These are phyloP conservation scores for Onchidella celtica DNA, from an alignment of 2,888 invertebrate species.

Conservation along the genomic window DNA sequence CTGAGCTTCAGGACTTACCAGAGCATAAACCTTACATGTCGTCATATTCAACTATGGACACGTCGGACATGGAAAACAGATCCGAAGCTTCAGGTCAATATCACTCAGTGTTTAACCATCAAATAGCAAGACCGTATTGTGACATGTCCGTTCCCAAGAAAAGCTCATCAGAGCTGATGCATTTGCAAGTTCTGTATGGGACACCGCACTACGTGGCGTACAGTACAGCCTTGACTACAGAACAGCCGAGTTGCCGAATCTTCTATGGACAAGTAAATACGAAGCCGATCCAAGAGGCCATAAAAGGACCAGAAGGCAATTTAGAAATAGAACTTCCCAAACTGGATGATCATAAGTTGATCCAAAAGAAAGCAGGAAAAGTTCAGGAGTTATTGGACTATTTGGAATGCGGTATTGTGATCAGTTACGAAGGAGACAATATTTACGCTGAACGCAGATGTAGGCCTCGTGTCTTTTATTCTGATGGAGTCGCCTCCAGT, in stretches of 20 bases:
- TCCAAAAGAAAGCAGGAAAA: background rate
- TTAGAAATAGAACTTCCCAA: constrained; percentile 16
- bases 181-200: constrained; percentile 19
- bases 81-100: no score
- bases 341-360: background rate
- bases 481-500: constrained; percentile 8
- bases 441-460: constrained; percentile 11
- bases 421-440: constrained; percentile 5
- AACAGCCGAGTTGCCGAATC: constrained; percentile 58
- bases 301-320: background rate
- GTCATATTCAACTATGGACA: no score
- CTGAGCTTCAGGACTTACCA: no score
- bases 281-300: constrained; percentile 43
- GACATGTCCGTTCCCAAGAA: no score
- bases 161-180: no score
- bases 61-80: no score
- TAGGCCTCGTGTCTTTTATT: background rate
- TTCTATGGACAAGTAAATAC: constrained; percentile 44
- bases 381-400: background rate
- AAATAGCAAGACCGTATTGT: no score
- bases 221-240: constrained; percentile 69
- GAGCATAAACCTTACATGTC: no score
- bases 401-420: constrained; percentile 3
- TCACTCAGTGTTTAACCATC: no score
- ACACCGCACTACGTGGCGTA: no score